Percentiles rank a stretch among this genome's conserved stretches.
Conservation (phyloP, 2,797 vertebrate species). For the Moxostoma hubbsi region DNA sequence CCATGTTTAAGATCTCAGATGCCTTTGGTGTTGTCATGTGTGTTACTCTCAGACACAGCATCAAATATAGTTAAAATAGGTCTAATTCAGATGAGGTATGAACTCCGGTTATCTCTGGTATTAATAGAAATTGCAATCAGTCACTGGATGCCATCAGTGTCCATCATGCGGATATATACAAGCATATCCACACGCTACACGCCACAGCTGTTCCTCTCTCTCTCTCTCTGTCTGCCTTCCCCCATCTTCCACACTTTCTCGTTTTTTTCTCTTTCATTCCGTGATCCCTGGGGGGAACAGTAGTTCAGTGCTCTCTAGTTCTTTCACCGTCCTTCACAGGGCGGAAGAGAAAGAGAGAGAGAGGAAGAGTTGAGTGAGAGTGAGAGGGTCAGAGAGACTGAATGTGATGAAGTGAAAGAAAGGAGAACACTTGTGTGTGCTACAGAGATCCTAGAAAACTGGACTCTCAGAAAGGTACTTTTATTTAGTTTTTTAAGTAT, state of each 20-base stretch:
- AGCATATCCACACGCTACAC: constrained; percentile 18
- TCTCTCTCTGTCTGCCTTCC: constrained; percentile 12
- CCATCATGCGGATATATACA: constrained; percentile 41
- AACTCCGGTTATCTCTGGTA: constrained; percentile 36
- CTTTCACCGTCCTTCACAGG: constrained; percentile 26
- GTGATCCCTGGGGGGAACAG: constrained; percentile 15
- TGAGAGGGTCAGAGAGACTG: not conserved
- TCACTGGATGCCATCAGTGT: constrained; percentile 24
- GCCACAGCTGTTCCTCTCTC: constrained; percentile 32
- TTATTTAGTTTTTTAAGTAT: constrained; percentile 12
- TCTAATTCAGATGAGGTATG: constrained; percentile 14
- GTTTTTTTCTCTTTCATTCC: not conserved
- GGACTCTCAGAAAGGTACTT: constrained; percentile 40
- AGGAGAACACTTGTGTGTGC: constrained; percentile 9
- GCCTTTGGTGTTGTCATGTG: constrained; percentile 5
- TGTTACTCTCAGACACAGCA: constrained; percentile 3
- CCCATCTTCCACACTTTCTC: not conserved
- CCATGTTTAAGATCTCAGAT: not conserved
- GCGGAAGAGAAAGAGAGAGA: not conserved
- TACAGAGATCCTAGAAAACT: constrained; percentile 15
- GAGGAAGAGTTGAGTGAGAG: constrained; percentile 5
- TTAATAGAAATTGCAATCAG: constrained; percentile 46
- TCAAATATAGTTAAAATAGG: constrained; percentile 28
- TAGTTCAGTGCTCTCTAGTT: constrained; percentile 37
- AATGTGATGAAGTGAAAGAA: constrained; percentile 17